Base-by-base conservation (phyloP, 1,140 invertebrate species). In the Papilio glaucus region DNA sequence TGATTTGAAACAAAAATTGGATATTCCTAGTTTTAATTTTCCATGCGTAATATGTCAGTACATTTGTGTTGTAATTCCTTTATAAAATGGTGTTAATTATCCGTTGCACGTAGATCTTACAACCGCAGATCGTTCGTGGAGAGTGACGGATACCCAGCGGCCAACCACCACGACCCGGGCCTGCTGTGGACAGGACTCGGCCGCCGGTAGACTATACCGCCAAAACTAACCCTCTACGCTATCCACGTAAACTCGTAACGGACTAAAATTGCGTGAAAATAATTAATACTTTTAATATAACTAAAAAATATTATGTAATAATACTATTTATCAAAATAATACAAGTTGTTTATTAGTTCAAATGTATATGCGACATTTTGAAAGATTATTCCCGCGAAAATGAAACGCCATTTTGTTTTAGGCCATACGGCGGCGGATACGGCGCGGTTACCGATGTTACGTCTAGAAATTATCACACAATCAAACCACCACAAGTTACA, bases 41-140 rank as follows among this genome's bases (percentile, higher is more conserved):
- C n/a, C n/a, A n/a, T n/a, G n/a, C n/a, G n/a, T n/a, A n/a, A n/a
- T n/a, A n/a, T n/a, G n/a, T n/a, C n/a, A n/a, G n/a, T n/a, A n/a
- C n/a, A n/a, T n/a, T n/a, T 33, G 29, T 33, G 29, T 33, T 2
- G 29, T 33, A 33, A 33, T 33, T n/a, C n/a, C n/a, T n/a, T 2
- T 33, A 33, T 33, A 33, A 33, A 33, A 68, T 37, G 37, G 26
- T 12, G 29, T 69, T 45, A 87, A 83, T 86, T 86, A 85, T 86
- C n/a, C 74, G 75, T 87, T 90, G 86, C 90, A 90, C 81, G 84
- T 89, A 92, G 90, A 90, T 89, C 89, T 87, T 92, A 92, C 89
- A 91, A 92, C 88, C 89, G 90, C 85, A 92, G 90, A 92, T 92
- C 90, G 75, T 85, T 85, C 76, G 74, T 89, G 85, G 88, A 92